phyloP scores from a whole-genome alignment of 2,888 invertebrate species.

The Melanostoma scalare region DNA sequence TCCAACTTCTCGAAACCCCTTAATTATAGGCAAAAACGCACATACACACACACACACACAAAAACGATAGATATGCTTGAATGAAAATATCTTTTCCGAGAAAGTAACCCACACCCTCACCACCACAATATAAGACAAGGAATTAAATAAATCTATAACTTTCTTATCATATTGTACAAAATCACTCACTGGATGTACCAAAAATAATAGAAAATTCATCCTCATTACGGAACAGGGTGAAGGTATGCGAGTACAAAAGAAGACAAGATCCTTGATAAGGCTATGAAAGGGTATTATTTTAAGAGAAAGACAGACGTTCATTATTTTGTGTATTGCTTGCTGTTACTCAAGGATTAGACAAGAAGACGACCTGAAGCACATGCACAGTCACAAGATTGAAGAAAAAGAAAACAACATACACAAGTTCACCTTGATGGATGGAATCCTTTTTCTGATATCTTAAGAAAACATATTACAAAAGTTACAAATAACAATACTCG shows the following conservation, averaged over 20 bases:
- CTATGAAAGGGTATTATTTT: conserved; percentile 36
- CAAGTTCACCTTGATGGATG: conserved; percentile 39
- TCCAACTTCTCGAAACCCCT: conserved; percentile 54
- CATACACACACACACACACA: neutral
- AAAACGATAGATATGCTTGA: conserved; percentile 5
- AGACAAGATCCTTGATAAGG: conserved; percentile 1
- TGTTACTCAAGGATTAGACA: conserved; percentile 39
- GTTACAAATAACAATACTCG: conserved; percentile 36
- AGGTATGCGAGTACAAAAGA: neutral
- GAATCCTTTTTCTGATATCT: conserved; percentile 30
- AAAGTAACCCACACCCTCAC: neutral
- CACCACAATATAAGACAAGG: conserved; percentile 7
- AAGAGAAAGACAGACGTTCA: conserved; percentile 15
- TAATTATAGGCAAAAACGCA: conserved; percentile 39
- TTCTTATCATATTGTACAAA: conserved; percentile 46
- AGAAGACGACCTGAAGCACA: conserved; percentile 3
- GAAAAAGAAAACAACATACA: neutral
- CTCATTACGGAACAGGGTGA: conserved; percentile 35
- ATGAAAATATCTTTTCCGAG: conserved; percentile 16
- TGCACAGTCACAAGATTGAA: neutral
- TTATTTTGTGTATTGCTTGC: conserved; percentile 14
- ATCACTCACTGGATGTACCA: conserved; percentile 47
- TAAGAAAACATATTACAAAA: conserved; percentile 21
- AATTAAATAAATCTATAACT: conserved; percentile 58
- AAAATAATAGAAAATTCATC: conserved; percentile 59